Percentiles rank a stretch among this genome's conserved stretches.
Evolutionary conservation across 2,113 vertebrate species (phyloP).

Genomic region (Abramis brama): DNA sequence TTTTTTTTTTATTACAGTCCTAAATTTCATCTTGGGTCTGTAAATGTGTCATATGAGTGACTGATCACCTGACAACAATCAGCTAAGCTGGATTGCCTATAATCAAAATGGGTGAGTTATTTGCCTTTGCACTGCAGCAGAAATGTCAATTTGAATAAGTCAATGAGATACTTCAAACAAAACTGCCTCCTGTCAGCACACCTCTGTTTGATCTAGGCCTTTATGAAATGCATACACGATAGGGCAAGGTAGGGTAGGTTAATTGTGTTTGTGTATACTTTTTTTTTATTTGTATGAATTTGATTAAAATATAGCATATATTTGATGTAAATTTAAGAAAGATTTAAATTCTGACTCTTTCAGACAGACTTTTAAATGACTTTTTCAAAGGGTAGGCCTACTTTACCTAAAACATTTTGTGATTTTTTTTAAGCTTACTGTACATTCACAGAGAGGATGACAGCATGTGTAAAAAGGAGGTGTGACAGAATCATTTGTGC

Average conservation of each 20-base stretch:
- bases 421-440: not conserved
- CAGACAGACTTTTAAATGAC: not conserved
- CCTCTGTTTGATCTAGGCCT: not conserved
- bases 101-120: not conserved
- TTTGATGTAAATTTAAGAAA: not conserved
- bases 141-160: conserved; percentile 12
- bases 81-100: not conserved
- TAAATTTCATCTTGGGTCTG: not conserved
- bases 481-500: not conserved
- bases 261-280: not conserved
- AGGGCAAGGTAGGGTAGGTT: not conserved
- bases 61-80: not conserved
- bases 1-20: not conserved
- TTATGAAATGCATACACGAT: not conserved
- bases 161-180: not conserved
- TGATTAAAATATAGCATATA: not conserved
- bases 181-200: not conserved
- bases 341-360: not conserved
- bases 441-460: not conserved
- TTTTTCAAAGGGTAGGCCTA: not conserved
- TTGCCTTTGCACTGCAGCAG: not conserved
- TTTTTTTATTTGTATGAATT: not conserved
- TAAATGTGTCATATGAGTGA: not conserved
- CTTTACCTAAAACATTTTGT: not conserved
- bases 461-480: not conserved